A percentile compares a stretch with the other conserved stretches of the same genome.
Evolutionary conservation across 2,797 vertebrate species (phyloP).

Genomic region (Spinibarbus caldwelli): DNA sequence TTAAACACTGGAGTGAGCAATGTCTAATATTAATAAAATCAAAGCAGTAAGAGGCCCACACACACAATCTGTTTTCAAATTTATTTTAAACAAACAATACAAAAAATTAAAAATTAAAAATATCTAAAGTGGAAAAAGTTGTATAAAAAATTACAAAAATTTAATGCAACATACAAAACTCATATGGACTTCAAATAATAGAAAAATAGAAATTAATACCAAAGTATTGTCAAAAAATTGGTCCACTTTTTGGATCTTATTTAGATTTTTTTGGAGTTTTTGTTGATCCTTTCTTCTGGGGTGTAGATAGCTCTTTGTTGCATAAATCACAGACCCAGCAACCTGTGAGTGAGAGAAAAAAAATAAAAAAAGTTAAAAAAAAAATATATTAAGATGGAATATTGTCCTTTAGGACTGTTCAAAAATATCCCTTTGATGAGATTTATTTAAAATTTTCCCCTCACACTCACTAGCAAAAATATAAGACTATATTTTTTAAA

Average conservation of each 20-base stretch:
- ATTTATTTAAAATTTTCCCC: background rate
- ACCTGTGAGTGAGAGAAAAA: conserved; percentile 75
- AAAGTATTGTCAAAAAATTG: background rate
- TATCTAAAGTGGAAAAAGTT: background rate
- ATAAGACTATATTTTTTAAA: background rate
- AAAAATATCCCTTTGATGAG: background rate
- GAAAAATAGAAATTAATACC: conserved; percentile 28
- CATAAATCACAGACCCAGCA: conserved; percentile 98
- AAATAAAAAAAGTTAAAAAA: background rate
- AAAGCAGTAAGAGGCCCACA: background rate
- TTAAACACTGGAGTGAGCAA: background rate
- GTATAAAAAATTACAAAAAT: background rate
- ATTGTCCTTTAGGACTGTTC: background rate
- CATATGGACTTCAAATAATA: conserved; percentile 10
- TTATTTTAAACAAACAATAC: conserved; percentile 52
- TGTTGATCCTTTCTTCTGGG: conserved; percentile 89
- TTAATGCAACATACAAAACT: conserved; percentile 6
- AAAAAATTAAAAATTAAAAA: too few relatives aligned
- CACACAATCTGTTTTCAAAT: conserved; percentile 5
- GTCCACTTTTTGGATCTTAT: conserved; percentile 65
- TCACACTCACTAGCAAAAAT: background rate
- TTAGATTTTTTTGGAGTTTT: conserved; percentile 90
- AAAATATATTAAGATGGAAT: background rate
- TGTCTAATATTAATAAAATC: background rate
- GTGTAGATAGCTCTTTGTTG: conserved; percentile 83